Base-by-base conservation (phyloP, 2,113 vertebrate genomes). In the Pogonocichla stellata region DNA sequence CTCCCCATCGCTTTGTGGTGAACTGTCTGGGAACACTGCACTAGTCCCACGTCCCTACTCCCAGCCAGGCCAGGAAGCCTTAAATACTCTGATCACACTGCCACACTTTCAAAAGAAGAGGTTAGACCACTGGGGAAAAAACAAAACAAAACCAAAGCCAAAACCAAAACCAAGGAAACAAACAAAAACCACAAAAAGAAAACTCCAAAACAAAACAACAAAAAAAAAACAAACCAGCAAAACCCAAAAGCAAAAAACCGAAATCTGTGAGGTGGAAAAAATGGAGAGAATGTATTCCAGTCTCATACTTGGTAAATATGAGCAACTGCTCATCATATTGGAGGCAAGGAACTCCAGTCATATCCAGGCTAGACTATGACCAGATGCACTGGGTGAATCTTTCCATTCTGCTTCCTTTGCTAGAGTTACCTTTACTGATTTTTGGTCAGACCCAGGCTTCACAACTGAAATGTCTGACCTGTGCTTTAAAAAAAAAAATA, bases 291-390 rank as follows among this genome's bases (percentile, higher is more conserved):
- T 28, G 2, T 29, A 54, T 81, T 87, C 83, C 40, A 65, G 14
- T 53, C 67, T 86, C 19, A 13, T 77, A 14, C 29, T 77, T 9
- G 3, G 26, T 50, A 90, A 80, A 85, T 48, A 34, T 34, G 57
- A 85, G 26, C n/a, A 71, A 58, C 36, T 80, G 16, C 12, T 90
- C 26, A 29, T 85, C 50, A 80, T 57, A 82, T 23, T 70, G 54
- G 62, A 80, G n/a, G 22, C 38, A 58, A 88, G 45, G 62, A 29
- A 78, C 45, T 73, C 67, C 58, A 95, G 47, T 23, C 75, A 93
- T n/a, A 53, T 78, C 54, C 1, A 3, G 0, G 3, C 40, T 73
- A 92, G 53, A 43, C 53, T 43, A 10, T 1, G 1, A 60, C 25
- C 48, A 92, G 54, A 81, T 43, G 40, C 38, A 34, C 23, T 60